These are phyloP conservation scores for Menidia menidia DNA, from an alignment of 2,797 vertebrate genomes.

Conservation along the genomic window DNA sequence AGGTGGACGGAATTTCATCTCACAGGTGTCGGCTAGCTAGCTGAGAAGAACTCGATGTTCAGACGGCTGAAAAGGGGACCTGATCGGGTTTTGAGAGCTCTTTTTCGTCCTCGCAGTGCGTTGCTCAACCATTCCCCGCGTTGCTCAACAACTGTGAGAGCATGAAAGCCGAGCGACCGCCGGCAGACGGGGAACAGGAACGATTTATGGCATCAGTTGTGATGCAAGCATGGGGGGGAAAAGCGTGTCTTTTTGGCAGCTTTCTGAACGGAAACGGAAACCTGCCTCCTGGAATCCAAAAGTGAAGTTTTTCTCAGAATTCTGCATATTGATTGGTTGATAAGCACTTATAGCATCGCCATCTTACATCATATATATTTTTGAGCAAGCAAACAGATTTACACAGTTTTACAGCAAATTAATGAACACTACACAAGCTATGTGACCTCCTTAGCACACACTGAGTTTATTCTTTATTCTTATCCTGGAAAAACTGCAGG, in stretches of 20 bases:
- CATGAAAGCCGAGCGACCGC: background rate
- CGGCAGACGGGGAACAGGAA: background rate
- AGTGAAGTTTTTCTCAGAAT: background rate
- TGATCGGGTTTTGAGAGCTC: background rate
- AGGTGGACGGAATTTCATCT: slow-evolving; percentile 34
- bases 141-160: background rate
- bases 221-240: background rate
- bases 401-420: background rate
- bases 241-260: background rate
- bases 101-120: background rate
- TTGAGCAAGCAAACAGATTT: background rate
- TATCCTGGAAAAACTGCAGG: background rate
- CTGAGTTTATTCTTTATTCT: background rate
- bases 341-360: background rate
- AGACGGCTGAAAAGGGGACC: background rate
- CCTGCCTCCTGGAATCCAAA: background rate
- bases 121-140: background rate
- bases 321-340: too few species aligned
- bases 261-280: background rate
- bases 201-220: background rate
- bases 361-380: background rate
- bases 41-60: slow-evolving; percentile 21
- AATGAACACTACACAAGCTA: background rate
- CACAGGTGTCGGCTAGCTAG: slow-evolving; percentile 24
- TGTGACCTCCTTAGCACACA: background rate